phyloP scores from a whole-genome alignment of 2,888 invertebrate genomes.

The Periphyllus acericola region DNA sequence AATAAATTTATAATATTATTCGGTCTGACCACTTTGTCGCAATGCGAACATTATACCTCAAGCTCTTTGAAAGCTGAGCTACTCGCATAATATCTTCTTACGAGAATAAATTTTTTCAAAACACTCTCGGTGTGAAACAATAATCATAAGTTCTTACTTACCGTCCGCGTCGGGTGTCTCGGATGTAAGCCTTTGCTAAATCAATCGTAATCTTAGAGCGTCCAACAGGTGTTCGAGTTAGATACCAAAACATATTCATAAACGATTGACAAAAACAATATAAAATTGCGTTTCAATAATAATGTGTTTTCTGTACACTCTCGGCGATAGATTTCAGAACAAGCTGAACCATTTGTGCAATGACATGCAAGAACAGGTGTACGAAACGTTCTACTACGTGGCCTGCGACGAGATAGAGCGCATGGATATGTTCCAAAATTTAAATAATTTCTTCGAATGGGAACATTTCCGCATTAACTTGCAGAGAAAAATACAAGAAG shows the following conservation, averaged over 20 bases:
- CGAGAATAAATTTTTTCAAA: not conserved
- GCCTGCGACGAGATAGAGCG: not conserved
- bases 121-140: too few species aligned
- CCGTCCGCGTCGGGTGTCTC: too few species aligned
- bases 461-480: not conserved
- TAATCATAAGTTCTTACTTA: too few species aligned
- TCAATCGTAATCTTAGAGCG: too few species aligned
- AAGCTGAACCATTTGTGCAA: not conserved
- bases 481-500: not conserved
- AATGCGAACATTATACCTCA: not conserved
- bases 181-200: too few species aligned
- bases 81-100: not conserved
- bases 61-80: not conserved
- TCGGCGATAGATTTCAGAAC: constrained; percentile 6
- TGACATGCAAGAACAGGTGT: not conserved
- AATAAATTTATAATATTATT: not conserved
- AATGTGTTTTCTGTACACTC: not conserved
- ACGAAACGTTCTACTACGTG: not conserved
- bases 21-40: not conserved
- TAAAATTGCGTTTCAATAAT: not conserved
- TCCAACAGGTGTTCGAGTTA: not conserved
- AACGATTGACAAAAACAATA: not conserved
- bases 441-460: constrained; percentile 18
- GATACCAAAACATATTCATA: not conserved
- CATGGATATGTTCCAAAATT: constrained; percentile 7